phyloP scores from a whole-genome alignment of 37 sponge, comb jelly and placozoan species.

The Bolinopsis microptera region DNA sequence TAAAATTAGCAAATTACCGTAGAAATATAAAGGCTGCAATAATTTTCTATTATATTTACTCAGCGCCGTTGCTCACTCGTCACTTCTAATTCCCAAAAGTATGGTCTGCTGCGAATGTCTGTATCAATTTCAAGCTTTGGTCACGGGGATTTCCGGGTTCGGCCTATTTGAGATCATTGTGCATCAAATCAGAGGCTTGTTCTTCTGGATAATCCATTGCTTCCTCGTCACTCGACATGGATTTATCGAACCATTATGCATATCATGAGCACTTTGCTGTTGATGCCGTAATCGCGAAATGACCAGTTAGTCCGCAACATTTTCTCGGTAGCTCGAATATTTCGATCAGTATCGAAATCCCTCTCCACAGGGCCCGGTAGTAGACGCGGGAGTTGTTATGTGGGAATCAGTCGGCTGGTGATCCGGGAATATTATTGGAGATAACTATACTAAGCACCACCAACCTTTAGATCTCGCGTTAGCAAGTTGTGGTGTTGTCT shows the following conservation, averaged over 20 bases:
- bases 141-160: not conserved
- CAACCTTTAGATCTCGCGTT: not conserved
- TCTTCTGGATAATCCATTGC: not conserved
- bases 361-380: not conserved
- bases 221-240: not conserved
- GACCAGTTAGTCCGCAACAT: not conserved
- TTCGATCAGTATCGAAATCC: not conserved
- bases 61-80: not conserved
- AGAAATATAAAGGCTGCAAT: not conserved
- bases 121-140: not conserved
- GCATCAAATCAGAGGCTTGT: not conserved
- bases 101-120: not conserved
- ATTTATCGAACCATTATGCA: not conserved
- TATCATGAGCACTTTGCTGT: not conserved
- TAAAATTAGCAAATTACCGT: not conserved
- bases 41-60: not conserved
- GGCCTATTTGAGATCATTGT: not conserved
- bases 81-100: not conserved
- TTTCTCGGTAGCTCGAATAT: not conserved
- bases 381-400: not conserved
- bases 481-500: not conserved
- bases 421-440: not conserved
- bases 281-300: not conserved
- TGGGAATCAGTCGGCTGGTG: not conserved
- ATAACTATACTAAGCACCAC: not conserved